A percentile compares a stretch with the other conserved stretches of the same genome.
Conservation (phyloP, 2,113 vertebrate species). For the Pedetes capensis region DNA sequence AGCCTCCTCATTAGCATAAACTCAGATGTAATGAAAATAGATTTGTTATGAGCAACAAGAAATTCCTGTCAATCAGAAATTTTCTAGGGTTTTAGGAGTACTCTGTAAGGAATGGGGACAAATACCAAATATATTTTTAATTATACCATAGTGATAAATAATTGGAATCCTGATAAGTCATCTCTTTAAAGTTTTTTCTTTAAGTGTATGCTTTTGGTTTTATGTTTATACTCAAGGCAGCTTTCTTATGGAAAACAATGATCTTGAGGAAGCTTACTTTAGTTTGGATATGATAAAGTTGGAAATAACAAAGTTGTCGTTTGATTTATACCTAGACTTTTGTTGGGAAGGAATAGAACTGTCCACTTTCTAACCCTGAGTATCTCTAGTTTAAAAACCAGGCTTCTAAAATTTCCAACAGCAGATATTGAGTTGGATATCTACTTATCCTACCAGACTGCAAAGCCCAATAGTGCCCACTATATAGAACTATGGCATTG, state of each 20-base stretch:
- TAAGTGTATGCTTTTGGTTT: neutral
- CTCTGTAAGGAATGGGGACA: neutral
- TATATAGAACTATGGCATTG: neutral
- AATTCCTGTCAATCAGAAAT: neutral
- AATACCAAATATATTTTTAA: neutral
- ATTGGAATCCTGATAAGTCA: neutral
- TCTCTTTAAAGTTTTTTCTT: neutral
- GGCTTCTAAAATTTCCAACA: neutral
- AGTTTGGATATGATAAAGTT: constrained; percentile 10
- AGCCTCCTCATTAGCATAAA: neutral
- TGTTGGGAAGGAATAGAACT: neutral
- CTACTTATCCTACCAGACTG: neutral
- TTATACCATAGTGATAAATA: neutral
- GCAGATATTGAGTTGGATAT: neutral
- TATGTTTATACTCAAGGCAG: constrained; percentile 1
- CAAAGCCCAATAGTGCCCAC: neutral
- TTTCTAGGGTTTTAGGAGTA: neutral
- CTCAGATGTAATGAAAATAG: neutral
- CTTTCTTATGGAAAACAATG: neutral
- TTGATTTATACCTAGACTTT: constrained; percentile 15
- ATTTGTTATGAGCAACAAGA: neutral
- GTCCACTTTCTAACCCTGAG: neutral
- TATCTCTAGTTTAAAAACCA: neutral
- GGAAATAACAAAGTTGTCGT: neutral
- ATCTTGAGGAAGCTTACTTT: neutral